Conservation (phyloP, 2,797 vertebrate genomes). For the Pangasius krempfi region DNA sequence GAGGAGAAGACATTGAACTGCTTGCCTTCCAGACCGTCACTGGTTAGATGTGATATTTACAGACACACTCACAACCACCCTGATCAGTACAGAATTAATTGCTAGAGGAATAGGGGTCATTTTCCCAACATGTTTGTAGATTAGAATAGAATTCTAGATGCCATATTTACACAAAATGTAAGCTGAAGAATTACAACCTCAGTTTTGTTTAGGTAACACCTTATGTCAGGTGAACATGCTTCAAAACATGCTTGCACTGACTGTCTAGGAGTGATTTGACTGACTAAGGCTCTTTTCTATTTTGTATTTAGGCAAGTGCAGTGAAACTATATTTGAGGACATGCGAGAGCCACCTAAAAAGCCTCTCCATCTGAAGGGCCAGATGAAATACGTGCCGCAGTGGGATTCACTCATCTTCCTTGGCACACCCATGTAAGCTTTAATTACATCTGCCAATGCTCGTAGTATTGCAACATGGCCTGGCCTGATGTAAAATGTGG, state of each 20-base stretch:
- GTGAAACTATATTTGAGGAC: conserved; percentile 80
- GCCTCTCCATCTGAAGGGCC: conserved; percentile 78
- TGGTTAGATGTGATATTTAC: conserved; percentile 62
- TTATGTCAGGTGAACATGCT: neutral
- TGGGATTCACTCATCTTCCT: conserved; percentile 82
- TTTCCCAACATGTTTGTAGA: neutral
- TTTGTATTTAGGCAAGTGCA: conserved; percentile 72
- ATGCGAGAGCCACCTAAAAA: conserved; percentile 78
- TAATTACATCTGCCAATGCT: neutral
- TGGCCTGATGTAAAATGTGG: neutral
- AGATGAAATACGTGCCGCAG: conserved; percentile 77
- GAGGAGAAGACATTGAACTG: conserved; percentile 76
- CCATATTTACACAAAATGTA: neutral
- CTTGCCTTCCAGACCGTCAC: conserved; percentile 78
- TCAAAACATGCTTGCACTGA: conserved; percentile 9
- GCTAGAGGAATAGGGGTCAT: neutral
- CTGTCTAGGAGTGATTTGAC: neutral
- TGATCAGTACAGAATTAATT: neutral
- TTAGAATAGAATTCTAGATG: neutral
- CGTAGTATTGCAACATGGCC: neutral
- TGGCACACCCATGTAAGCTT: conserved; percentile 77
- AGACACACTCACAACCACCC: neutral
- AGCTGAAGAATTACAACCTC: neutral
- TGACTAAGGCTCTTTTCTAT: neutral
- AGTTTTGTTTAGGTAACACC: neutral